Conservation (phyloP, 2,888 invertebrate genomes). For the Andrena chrysosceles region DNA sequence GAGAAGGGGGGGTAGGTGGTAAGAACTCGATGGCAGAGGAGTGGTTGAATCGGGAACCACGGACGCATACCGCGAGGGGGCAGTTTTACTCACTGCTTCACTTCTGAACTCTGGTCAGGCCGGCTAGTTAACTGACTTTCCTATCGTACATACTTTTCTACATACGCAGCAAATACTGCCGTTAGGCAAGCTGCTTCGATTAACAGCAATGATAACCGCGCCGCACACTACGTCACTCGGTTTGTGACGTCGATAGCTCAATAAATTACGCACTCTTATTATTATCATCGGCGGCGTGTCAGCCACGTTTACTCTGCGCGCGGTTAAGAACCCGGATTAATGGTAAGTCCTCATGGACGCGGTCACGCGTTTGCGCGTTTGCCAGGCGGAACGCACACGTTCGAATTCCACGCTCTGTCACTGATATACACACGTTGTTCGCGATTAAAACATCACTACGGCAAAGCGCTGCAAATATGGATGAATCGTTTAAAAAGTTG, state of each 20-base stretch:
- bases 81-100: slow-evolving; percentile 75
- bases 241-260: slow-evolving; percentile 63
- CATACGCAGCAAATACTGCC: slow-evolving; percentile 37
- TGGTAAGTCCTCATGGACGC: slow-evolving; percentile 76
- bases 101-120: slow-evolving; percentile 71
- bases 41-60: slow-evolving; percentile 77
- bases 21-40: slow-evolving; percentile 78
- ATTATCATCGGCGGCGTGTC: slow-evolving; percentile 63
- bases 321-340: slow-evolving; percentile 75
- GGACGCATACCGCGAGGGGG: slow-evolving; percentile 78
- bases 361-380: slow-evolving; percentile 72
- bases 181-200: slow-evolving; percentile 50
- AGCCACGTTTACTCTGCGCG: slow-evolving; percentile 68
- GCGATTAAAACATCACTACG: slow-evolving; percentile 57
- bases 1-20: slow-evolving; percentile 68
- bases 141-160: slow-evolving; percentile 66
- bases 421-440: slow-evolving; percentile 45
- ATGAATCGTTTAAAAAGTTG: slow-evolving; percentile 27
- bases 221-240: slow-evolving; percentile 65
- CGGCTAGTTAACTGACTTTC: slow-evolving; percentile 65
- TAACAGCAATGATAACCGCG: slow-evolving; percentile 60
- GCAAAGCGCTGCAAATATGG: slow-evolving; percentile 44
- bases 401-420: slow-evolving; percentile 62
- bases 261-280: slow-evolving; percentile 70
- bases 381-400: slow-evolving; percentile 64